These are phyloP conservation scores for Xiphorhynchus erythropygius DNA, from an alignment of 2,797 vertebrate genomes.

Conservation along the genomic window DNA sequence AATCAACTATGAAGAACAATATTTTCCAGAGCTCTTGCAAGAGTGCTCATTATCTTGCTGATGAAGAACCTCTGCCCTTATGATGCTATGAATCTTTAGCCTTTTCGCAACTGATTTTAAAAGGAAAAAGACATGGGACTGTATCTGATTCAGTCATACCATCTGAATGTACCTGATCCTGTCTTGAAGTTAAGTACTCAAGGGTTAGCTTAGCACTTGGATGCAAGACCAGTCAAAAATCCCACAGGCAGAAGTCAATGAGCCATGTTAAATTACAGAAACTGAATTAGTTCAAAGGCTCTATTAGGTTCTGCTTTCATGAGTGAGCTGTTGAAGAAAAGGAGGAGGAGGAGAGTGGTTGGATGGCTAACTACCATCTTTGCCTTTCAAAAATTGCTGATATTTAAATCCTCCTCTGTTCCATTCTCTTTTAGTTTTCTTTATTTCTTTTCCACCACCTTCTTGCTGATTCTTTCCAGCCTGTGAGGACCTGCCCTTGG, in stretches of 20 bases:
- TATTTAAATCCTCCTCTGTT: neutral
- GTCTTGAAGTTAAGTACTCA: neutral
- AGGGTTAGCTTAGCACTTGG: neutral
- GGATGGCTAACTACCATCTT: neutral
- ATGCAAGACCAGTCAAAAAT: neutral
- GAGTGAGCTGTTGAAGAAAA: neutral
- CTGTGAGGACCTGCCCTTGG: neutral
- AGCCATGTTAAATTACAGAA: slow-evolving; percentile 46
- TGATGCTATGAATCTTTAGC: neutral
- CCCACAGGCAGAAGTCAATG: neutral
- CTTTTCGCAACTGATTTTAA: neutral
- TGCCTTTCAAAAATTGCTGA: neutral
- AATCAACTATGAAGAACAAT: neutral
- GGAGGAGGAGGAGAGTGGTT: neutral
- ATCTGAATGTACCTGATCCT: neutral
- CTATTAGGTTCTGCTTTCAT: slow-evolving; percentile 2
- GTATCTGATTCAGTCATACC: neutral
- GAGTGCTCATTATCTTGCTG: neutral
- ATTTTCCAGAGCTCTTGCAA: neutral
- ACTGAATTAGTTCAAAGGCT: slow-evolving; percentile 33
- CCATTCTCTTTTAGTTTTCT: neutral
- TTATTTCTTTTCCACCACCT: neutral
- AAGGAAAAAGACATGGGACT: neutral
- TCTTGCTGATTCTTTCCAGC: neutral
- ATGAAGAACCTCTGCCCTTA: neutral